Evolutionary conservation across 2,113 vertebrate species (phyloP), one percentile per base, ranked within the genome.

Genomic region (Poeciliopsis occidentalis): DNA sequence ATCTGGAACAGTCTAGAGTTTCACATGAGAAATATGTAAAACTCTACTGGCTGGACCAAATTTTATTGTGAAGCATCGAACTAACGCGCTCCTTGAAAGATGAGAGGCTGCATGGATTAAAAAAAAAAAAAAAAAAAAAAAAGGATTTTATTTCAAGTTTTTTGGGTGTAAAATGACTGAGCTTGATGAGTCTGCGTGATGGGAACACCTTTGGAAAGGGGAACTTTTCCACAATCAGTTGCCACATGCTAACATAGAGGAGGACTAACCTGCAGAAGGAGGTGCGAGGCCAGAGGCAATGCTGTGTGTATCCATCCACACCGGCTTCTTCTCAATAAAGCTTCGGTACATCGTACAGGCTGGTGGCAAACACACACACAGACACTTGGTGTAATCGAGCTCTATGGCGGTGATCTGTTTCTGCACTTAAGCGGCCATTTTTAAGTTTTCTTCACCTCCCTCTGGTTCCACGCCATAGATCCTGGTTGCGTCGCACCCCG

Each of bases 321-420:
- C 87, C 3, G 94, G 92, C 73, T 88, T 94, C 77, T 94, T 93
- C 88, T 95, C 92, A 32, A 84, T 85, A 44, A 94, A 94, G 71
- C 94, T 95, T 76, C 63, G 92, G 82, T 92, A 92, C 94, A 95
- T 95, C 63, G 94, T 95, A 64, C 94, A 95, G 24, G 94, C 95
- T 95, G 85, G 8, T 3, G n/a, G 75, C 37, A 8, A 61, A 78
- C 44, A 80, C 26, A 31, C 39, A 75, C 34, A 37, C 34, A 37
- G 32, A 34, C 30, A 54, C 7, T 32, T n/a, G 47, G n/a, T 15
- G 12, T 17, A 61, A 19, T 11, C 31, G 27, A 37, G n/a, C 39
- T 71, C 13, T 15, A 22, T 15, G 34, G 8, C 12, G 11, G 4
- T 8, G 39, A 13, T 29, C 4, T 27, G 30, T 4, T 69, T 60